Conservation (phyloP, 2,888 invertebrate genomes). For the Microplitis manilae region DNA sequence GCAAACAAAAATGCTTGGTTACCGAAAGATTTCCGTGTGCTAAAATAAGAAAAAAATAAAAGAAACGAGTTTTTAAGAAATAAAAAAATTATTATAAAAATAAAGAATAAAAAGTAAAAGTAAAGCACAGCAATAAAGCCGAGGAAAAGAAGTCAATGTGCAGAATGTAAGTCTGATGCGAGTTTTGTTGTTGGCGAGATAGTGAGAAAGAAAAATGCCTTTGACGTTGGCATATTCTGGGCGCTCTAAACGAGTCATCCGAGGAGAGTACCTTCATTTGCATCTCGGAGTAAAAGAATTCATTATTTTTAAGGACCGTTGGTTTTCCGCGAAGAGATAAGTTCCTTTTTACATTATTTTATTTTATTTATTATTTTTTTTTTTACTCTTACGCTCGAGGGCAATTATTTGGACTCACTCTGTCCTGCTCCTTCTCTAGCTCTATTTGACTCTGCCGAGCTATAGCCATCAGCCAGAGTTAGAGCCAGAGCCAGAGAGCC, state of each 20-base stretch:
- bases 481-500: background rate
- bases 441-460: constrained; percentile 26
- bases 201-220: constrained; percentile 19
- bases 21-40: constrained; percentile 43
- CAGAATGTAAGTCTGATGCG: background rate
- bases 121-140: background rate
- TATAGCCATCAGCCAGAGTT: background rate
- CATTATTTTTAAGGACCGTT: constrained; percentile 42
- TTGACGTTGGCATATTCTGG: background rate
- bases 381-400: background rate
- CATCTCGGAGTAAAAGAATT: constrained; percentile 38
- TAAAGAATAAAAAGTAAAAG: background rate
- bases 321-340: constrained; percentile 30
- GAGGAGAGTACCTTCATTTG: constrained; percentile 37
- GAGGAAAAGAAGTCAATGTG: constrained; percentile 5
- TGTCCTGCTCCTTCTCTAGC: constrained; percentile 46
- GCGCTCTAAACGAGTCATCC: constrained; percentile 26
- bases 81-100: constrained; percentile 5
- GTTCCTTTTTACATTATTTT: constrained; percentile 21
- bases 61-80: background rate
- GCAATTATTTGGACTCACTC: constrained; percentile 12
- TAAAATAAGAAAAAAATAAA: constrained; percentile 40
- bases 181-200: background rate
- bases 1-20: constrained; percentile 65
- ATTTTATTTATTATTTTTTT: background rate